Evolutionary conservation across 1,140 invertebrate species (phyloP), one percentile per base, ranked within the genome.

Genomic region (Odontomachus brunneus): DNA sequence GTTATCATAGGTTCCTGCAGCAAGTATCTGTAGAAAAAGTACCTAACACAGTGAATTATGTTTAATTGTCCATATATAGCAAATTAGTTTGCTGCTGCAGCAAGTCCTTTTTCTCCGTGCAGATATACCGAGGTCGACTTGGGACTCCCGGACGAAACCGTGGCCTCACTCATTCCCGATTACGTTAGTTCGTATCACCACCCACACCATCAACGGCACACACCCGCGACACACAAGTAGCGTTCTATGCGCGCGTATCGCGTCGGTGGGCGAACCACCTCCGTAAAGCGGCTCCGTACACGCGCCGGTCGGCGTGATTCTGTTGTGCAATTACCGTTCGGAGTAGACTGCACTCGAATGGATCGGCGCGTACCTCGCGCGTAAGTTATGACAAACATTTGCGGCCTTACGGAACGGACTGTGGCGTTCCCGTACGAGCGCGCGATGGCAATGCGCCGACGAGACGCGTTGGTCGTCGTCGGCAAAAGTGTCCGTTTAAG

Each of bases 211-310:
- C 53, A 72, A 80, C 85, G 89, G 85, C 85, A 67, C 22, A 84
- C 86, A 85, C 87, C 85, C 89, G 78, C 84, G 85, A 89, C 85
- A 82, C 84, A 90, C 86, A 90, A 90, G 91, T 92, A 91, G 85
- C 83, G 90, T 88, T 90, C 84, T 89, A 90, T 84, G 83, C 57
- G 83, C 82, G 85, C 80, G 84, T 89, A 86, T 62, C 60, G 74
- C 81, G 78, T 51, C 78, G 63, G 92, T 93, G 92, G 92, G 93
- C 93, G 91, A 93, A 92, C 90, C 86, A 93, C 91, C 92, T 93
- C 88, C 91, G 90, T 91, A 90, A 91, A 89, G 84, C 84, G 86
- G 38, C 38, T 44, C 65, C 75, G 81, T 84, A 67, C 78, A 84
- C 66, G 53, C 22, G 55, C 22, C 15, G 81, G 55, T 17, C 15